Evolutionary conservation across 2,888 invertebrate species (phyloP).

Genomic region (Harpagoxenus sublaevis): DNA sequence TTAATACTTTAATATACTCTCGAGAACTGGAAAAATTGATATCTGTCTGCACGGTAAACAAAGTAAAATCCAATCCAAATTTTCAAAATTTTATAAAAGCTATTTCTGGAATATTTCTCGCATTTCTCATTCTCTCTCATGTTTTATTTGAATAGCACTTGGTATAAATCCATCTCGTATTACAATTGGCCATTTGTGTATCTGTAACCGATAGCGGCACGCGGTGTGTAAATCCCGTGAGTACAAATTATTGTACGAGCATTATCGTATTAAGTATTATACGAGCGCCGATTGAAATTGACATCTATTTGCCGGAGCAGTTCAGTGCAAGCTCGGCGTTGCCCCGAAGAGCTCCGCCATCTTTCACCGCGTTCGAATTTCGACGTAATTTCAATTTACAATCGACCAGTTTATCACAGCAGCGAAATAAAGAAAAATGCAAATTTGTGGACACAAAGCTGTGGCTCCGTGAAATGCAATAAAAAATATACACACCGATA

Average conservation of each 20-base stretch:
- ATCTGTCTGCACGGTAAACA: not conserved
- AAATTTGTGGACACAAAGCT: not conserved
- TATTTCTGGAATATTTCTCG: not conserved
- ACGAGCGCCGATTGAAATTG: constrained; percentile 74
- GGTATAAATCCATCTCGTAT: not conserved
- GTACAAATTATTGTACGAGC: constrained; percentile 58
- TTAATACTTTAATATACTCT: constrained; percentile 2
- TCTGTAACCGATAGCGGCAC: constrained; percentile 38
- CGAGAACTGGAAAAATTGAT: not conserved
- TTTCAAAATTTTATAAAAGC: not conserved
- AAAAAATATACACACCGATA: not conserved
- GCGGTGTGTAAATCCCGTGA: constrained; percentile 40
- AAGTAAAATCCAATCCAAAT: not conserved
- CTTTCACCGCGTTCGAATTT: constrained; percentile 2
- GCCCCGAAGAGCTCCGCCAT: constrained; percentile 36
- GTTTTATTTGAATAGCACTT: not conserved
- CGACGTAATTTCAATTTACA: constrained; percentile 1
- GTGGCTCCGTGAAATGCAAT: not conserved
- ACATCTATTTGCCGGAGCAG: constrained; percentile 75
- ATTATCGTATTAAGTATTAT: constrained; percentile 75
- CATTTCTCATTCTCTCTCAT: not conserved
- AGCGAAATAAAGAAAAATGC: not conserved
- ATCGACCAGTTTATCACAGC: not conserved
- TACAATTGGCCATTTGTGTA: constrained; percentile 9
- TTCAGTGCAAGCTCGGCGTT: constrained; percentile 69